phyloP scores from a whole-genome alignment of 2,797 vertebrate species.

The Lepidocolaptes lacrymiger region DNA sequence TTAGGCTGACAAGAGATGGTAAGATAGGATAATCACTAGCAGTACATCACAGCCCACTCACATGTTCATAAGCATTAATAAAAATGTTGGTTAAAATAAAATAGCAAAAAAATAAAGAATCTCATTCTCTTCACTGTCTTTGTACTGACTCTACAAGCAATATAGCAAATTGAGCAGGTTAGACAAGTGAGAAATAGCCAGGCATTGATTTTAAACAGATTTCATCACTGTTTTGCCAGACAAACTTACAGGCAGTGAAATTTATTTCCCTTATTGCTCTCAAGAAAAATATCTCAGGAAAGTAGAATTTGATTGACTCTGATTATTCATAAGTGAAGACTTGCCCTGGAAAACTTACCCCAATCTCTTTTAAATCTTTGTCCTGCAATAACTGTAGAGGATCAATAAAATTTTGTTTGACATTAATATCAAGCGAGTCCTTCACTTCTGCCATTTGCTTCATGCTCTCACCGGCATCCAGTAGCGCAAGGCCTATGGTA shows the following conservation, averaged over 20 bases:
- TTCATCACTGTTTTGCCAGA: not conserved
- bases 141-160: not conserved
- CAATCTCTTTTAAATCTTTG: slow-evolving; percentile 94
- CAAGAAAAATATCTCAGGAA: not conserved
- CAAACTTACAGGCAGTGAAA: not conserved
- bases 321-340: not conserved
- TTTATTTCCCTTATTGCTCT: not conserved
- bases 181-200: not conserved
- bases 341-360: slow-evolving; percentile 75
- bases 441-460: slow-evolving; percentile 94
- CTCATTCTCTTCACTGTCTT: not conserved
- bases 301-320: not conserved
- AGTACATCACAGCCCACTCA: slow-evolving; percentile 14
- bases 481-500: slow-evolving; percentile 80
- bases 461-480: slow-evolving; percentile 90
- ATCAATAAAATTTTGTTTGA: slow-evolving; percentile 95
- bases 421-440: slow-evolving; percentile 90
- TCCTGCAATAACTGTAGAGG: slow-evolving; percentile 92
- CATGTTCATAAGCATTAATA: not conserved
- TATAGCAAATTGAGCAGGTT: not conserved
- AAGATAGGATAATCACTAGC: not conserved
- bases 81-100: not conserved
- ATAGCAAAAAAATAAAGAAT: not conserved
- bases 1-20: not conserved
- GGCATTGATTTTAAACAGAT: not conserved